Base-by-base conservation (phyloP, 1,140 invertebrate genomes). In the Pectinophora gossypiella region DNA sequence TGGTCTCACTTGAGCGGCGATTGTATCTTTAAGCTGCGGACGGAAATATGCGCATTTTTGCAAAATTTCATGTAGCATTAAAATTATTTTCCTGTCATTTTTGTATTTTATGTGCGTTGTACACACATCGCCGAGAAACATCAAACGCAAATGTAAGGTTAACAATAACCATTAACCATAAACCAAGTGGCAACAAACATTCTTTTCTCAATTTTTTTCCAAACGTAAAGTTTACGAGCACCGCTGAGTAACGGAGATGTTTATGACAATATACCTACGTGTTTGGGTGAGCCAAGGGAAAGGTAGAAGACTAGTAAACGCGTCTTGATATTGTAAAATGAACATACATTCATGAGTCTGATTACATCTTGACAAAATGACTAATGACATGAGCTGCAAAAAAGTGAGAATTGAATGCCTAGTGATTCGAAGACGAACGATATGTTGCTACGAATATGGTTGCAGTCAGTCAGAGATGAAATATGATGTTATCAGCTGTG, bases 21-120 rank as follows among this genome's bases (percentile, higher is more conserved):
- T 64, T 57, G 59, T 68, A 68, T 68, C 61, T 55, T 42, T 56
- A 64, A 60, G 55, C 44, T 18, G 50, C 53, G 38, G 19, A 58
- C 55, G 59, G 23, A 47, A 63, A 63, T 40, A 48, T 46, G 54
- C 47, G 45, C 43, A 59, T 60, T 61, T 64, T 61, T 27, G 51
- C 56, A 40, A 59, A 52, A 40, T 32, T 45, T 61, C n/a, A 55
- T 32, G 43, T 53, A 56, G 56, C 50, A 55, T 51, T 22, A 54
- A 54, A 60, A 56, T 67, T 19, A 45, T 51, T 45, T 46, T 55
- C 42, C 35, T 32, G 48, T 52, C 54, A 59, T 38, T 48, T 40
- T n/a, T 51, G 43, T 52, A 40, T 15, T 40, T 16, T 6, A 40
- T 18, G 36, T 2, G n/a, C 16, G 36, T 15, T 15, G 36, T 2